phyloP scores from a whole-genome alignment of 2,888 invertebrate genomes.

The Linyphia triangularis region DNA sequence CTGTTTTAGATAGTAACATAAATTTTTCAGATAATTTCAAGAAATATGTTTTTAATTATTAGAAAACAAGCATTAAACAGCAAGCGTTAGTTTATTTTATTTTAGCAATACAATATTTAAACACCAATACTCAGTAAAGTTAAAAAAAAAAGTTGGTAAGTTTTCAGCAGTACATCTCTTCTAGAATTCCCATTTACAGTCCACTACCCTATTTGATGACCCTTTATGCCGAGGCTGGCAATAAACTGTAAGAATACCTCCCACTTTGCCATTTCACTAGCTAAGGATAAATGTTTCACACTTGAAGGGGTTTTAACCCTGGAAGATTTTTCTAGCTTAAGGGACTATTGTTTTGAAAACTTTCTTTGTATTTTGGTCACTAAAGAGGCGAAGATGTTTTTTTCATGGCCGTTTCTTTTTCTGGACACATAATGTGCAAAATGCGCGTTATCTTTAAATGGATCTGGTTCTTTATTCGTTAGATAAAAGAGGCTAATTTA shows the following conservation, averaged over 20 bases:
- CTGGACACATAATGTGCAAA: constrained; percentile 40
- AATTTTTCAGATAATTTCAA: too few species aligned
- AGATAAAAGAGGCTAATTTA: constrained; percentile 57
- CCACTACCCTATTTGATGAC: constrained; percentile 56
- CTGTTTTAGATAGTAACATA: too few species aligned
- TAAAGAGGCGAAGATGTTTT: constrained; percentile 42
- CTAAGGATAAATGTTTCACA: constrained; percentile 67
- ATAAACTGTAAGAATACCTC: constrained; percentile 66
- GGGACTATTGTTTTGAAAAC: constrained; percentile 57
- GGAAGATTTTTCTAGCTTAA: constrained; percentile 65
- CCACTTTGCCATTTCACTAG: constrained; percentile 66
- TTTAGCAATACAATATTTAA: not conserved
- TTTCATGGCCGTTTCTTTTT: constrained; percentile 6
- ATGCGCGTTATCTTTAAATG: constrained; percentile 52
- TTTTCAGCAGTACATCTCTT: constrained; percentile 13
- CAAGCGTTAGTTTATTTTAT: too few species aligned
- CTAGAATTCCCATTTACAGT: constrained; percentile 53
- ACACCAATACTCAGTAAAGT: not conserved
- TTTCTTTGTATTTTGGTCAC: constrained; percentile 53
- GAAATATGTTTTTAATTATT: too few species aligned
- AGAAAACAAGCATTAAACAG: too few species aligned
- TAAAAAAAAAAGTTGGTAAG: not conserved
- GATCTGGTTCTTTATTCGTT: constrained; percentile 43
- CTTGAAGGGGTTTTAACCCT: constrained; percentile 63
- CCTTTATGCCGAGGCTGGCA: constrained; percentile 59